Evolutionary conservation across 2,888 invertebrate species (phyloP), one percentile per base, ranked within the genome.

Genomic region (Galeruca laticollis): DNA sequence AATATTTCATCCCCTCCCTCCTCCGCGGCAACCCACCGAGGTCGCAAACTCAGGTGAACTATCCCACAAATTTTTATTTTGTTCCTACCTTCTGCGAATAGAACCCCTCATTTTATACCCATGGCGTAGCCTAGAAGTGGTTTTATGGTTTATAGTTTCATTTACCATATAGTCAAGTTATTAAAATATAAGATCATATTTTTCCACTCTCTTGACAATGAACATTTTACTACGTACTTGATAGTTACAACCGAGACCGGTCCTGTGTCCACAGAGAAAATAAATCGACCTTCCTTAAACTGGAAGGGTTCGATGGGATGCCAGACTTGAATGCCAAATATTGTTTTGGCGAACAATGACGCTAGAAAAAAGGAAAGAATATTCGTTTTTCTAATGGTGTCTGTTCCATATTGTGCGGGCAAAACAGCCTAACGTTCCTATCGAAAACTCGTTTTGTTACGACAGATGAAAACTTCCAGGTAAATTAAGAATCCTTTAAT

Each of bases 291-390:
- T 60, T 60, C 21, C 60, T 66, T 69, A 73, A 73, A 51, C 73
- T 61, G 54, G 63, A 72, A 62, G 69, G 70, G 40, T 76, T 70
- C 73, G 75, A 73, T 74, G 68, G 74, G 70, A 64, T 66, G 71
- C 74, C 64, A 59, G 72, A 73, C 67, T 69, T 65, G 76, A 71
- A 75, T 76, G 73, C 78, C 74, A 74, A 78, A 72, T 73, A 74
- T 73, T 73, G 72, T 74, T 75, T 65, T 51, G 64, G 63, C 56
- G 60, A 61, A 69, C 64, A 69, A 69, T 64, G 57, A 52, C 5
- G 8, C 33, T 47, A 47, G 43, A 64, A 64, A 65, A 57, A 54
- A 26, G 54, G 47, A 11, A 31, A 35, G 47, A 60, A 60, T 63
- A 64, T 64, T 56, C 64, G 49, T 64, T 69, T 61, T 43, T 60